Conservation (phyloP, 92 coral and sea anemone genomes). For the Phenganax subtilis region DNA sequence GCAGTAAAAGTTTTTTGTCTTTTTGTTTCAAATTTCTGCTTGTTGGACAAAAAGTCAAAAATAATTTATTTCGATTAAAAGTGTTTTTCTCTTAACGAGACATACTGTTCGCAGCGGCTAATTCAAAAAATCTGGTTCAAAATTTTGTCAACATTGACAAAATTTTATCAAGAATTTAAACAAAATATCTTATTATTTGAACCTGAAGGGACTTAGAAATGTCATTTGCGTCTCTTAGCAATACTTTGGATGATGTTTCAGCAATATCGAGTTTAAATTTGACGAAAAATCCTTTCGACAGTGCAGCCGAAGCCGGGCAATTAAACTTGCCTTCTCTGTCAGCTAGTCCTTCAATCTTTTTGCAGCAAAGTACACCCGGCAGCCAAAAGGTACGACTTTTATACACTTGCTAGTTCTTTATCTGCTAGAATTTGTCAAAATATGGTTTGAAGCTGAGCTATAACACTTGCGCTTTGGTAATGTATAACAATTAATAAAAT, state of each 20-base stretch:
- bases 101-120: constrained; percentile 23
- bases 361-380: constrained; percentile 74
- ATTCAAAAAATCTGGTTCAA: constrained; percentile 9
- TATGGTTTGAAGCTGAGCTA: no score
- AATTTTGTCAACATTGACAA: not conserved
- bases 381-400: constrained; percentile 66
- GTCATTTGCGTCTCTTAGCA: constrained; percentile 27
- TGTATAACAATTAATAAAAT: not conserved
- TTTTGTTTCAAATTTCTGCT: not conserved
- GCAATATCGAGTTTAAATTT: constrained; percentile 70
- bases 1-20: no score
- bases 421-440: no score
- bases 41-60: not conserved
- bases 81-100: constrained; percentile 3
- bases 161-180: not conserved
- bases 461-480: no score
- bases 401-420: no score
- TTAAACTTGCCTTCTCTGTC: constrained; percentile 66
- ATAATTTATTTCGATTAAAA: not conserved
- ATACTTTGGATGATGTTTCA: constrained; percentile 29
- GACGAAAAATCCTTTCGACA: constrained; percentile 91
- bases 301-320: constrained; percentile 57
- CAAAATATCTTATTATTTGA: not conserved
- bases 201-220: not conserved
- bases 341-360: constrained; percentile 89